Conservation (phyloP, 2,888 invertebrate genomes). For the Notodonta dromedarius region DNA sequence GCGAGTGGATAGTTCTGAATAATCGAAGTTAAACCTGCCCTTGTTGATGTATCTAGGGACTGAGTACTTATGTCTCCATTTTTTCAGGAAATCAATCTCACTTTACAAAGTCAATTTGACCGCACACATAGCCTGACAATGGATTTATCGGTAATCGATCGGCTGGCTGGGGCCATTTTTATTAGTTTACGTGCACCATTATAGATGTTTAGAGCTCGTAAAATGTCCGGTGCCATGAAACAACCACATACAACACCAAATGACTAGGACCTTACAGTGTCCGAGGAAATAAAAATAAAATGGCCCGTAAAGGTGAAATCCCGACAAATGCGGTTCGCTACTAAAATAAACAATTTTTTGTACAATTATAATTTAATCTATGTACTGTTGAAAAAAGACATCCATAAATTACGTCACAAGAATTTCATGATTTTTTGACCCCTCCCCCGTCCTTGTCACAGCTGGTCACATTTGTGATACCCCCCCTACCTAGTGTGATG, state of each 20-base stretch:
- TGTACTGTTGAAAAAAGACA: no score
- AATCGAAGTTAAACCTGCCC: no score
- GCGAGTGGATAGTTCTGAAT: no score
- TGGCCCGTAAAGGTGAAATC: constrained; percentile 3
- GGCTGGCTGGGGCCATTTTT: background rate
- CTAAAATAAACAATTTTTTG: background rate
- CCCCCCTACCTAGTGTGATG: no score
- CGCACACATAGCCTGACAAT: background rate
- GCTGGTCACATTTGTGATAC: no score
- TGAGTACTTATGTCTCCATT: no score
- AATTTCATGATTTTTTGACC: no score
- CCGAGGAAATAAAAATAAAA: constrained; percentile 3
- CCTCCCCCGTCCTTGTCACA: no score
- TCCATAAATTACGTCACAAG: no score
- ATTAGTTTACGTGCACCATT: constrained; percentile 6
- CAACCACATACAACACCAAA: background rate
- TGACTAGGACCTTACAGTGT: constrained; percentile 2
- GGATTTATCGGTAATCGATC: constrained; percentile 4
- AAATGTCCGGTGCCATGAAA: constrained; percentile 4
- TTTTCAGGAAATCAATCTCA: background rate
- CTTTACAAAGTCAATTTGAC: background rate
- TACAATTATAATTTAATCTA: background rate
- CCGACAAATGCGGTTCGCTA: background rate
- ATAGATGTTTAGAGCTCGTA: constrained; percentile 6
- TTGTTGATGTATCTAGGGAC: no score